Evolutionary conservation across 2,113 vertebrate genomes (phyloP), one percentile per base, ranked within the genome.

Genomic region (Micronisus gabar): DNA sequence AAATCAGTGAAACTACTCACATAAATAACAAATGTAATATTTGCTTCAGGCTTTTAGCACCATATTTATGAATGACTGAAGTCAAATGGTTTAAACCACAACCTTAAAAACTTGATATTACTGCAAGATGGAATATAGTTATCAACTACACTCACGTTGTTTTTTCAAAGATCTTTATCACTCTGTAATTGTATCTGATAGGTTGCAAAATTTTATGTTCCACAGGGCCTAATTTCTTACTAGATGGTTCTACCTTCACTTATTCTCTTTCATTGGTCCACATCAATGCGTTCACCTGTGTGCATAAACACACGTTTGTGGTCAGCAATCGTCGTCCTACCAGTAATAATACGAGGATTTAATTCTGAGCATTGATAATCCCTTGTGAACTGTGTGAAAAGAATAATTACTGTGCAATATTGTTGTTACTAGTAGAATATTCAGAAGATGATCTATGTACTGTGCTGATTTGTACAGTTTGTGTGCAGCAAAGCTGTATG

Each of bases 151-250:
- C 62, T 94, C 34, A 30, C 56, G 67, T 95, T 79, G 61, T 79
- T 88, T 96, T 96, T 94, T 95, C 63, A 80, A 81, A 97, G 88
- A 26, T 4, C 76, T 86, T 95, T 25, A 53, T 90, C 29, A 74
- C 26, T 94, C 38, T 85, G 38, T 92, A 92, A 94, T 97, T 95
- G 29, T 90, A 82, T 90, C 55, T 56, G 70, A 71, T 93, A 63
- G 63, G 38, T 10, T 93, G 66, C 75, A 68, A 96, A 97, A 96
- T 88, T 30, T 86, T 29, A 17, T 85, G 25, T 82, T 93, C 86
- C 74, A 53, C 47, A 48, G 89, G 52, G 41, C 38, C 55, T 92
- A 34, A 75, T 88, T 94, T 97, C 82, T 83, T 78, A 73, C 62
- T 34, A 6, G 59, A 13, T 40, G 41, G 7, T 75, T 67, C 93